Percentiles rank a stretch among this genome's conserved stretches.
Conservation (phyloP, 2,797 vertebrate genomes). For the Pseudotriccus pelzelni region DNA sequence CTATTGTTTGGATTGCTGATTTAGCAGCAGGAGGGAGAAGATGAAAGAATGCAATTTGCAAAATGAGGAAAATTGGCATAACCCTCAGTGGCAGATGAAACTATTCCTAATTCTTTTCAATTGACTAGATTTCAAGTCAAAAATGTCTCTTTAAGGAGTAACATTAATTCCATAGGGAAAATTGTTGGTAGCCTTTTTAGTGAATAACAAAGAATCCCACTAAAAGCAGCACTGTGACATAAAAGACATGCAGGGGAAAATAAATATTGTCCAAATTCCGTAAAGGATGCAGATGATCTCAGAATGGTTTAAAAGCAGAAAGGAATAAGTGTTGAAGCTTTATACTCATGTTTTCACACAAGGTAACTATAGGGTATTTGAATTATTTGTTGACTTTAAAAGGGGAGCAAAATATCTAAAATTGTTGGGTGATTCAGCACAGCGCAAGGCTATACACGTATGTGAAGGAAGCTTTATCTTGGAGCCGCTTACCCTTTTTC, state of each 20-base stretch:
- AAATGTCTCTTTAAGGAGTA: background rate
- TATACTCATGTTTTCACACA: background rate
- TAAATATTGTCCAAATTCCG: background rate
- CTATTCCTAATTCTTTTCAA: background rate
- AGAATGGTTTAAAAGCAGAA: background rate
- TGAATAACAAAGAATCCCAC: background rate
- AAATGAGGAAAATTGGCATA: background rate
- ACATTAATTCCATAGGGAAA: background rate
- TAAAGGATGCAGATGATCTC: background rate
- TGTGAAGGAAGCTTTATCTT: background rate
- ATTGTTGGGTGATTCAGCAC: background rate
- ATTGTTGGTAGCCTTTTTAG: background rate
- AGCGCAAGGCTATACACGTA: background rate
- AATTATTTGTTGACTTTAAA: background rate
- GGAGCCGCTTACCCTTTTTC: background rate
- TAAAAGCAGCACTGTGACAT: background rate
- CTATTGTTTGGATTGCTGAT: background rate
- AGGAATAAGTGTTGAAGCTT: background rate
- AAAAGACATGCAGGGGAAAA: background rate
- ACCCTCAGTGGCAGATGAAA: background rate
- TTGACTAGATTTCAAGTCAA: background rate
- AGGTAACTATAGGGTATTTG: background rate
- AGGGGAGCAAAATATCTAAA: background rate
- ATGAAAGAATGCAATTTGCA: constrained; percentile 25
- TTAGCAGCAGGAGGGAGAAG: background rate